Conservation (phyloP, 2,888 invertebrate species). For the Abscondita cerata region DNA sequence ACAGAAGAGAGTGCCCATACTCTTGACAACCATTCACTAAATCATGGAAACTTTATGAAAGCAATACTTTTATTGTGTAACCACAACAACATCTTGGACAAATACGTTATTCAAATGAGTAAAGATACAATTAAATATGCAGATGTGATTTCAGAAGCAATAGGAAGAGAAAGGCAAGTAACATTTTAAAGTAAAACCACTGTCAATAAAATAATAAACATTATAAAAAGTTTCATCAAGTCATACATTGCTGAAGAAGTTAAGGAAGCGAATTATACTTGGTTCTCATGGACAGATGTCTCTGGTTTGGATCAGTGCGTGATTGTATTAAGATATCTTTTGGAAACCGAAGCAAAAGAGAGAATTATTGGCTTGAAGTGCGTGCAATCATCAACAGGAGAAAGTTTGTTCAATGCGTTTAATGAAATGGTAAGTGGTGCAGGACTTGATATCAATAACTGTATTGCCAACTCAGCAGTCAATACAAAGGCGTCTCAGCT, state of each 20-base stretch:
- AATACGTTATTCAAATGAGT: too few species aligned
- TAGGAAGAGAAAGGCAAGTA: not conserved
- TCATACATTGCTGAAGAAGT: not conserved
- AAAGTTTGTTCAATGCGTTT: not conserved
- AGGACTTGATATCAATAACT: not conserved
- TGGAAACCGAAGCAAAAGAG: not conserved
- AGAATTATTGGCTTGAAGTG: not conserved
- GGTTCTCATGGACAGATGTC: too few species aligned
- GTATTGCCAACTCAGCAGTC: not conserved
- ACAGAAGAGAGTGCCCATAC: not conserved
- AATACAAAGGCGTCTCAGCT: not conserved
- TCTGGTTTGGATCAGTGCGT: not conserved
- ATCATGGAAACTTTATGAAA: too few species aligned
- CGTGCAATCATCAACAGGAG: not conserved
- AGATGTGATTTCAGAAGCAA: too few species aligned
- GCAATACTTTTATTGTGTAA: too few species aligned
- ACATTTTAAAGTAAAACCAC: not conserved
- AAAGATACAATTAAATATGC: not conserved
- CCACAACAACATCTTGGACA: not conserved
- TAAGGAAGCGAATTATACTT: not conserved
- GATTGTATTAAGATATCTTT: not conserved
- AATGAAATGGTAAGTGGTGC: not conserved
- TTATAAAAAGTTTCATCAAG: not conserved
- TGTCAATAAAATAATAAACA: too few species aligned
- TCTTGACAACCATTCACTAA: too few species aligned